Conservation (phyloP, 2,888 invertebrate species). For the Emmelina monodactyla region DNA sequence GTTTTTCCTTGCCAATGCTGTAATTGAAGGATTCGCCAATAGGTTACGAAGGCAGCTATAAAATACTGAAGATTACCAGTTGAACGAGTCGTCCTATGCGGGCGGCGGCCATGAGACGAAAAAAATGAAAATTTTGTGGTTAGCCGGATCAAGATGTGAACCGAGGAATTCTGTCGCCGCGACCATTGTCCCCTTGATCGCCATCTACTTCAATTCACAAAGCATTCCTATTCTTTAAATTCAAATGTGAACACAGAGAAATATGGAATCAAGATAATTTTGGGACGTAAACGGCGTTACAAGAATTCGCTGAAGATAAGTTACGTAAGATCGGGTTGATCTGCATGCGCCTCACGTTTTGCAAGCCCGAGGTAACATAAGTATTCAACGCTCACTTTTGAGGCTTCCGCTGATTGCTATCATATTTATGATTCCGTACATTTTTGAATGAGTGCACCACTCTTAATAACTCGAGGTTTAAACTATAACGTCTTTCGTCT, state of each 20-base stretch:
- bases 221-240: background rate
- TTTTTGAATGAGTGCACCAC: background rate
- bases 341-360: conserved; percentile 36
- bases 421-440: conserved; percentile 11
- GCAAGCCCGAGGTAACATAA: conserved; percentile 25
- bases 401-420: conserved; percentile 25
- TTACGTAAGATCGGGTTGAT: conserved; percentile 37
- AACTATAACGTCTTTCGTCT: conserved; percentile 18
- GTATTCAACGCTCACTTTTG: conserved; percentile 28
- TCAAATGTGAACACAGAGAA: background rate
- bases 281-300: conserved; percentile 15
- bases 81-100: conserved; percentile 35
- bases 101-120: conserved; percentile 26
- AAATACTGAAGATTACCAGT: conserved; percentile 33
- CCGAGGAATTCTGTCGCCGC: conserved; percentile 16
- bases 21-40: conserved; percentile 23
- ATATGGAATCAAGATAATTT: background rate
- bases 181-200: conserved; percentile 18
- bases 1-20: conserved; percentile 12
- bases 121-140: conserved; percentile 46
- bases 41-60: conserved; percentile 29
- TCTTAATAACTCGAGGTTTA: background rate
- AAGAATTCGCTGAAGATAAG: conserved; percentile 38
- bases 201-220: background rate
- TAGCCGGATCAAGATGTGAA: conserved; percentile 26